Percentiles rank a stretch among this genome's conserved stretches.
Evolutionary conservation across 30 jellyfish, hydroid and myxozoan species (phyloP).

Genomic region (Aurelia coerulea): DNA sequence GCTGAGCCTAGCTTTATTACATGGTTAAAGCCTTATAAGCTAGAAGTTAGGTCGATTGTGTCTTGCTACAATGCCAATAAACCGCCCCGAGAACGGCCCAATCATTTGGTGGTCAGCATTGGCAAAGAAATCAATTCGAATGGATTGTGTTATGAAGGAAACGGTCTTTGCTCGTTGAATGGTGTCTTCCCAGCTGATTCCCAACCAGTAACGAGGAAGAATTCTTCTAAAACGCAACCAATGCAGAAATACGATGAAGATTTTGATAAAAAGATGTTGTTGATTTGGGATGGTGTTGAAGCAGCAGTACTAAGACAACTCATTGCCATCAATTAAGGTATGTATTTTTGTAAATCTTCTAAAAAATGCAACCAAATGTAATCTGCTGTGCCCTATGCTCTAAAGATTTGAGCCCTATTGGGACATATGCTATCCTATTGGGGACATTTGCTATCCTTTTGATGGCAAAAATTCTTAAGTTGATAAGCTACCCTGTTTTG

Average conservation of each 20-base stretch:
- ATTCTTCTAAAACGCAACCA: not conserved
- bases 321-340: conserved; percentile 8
- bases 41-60: conserved; percentile 63
- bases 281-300: conserved; percentile 53
- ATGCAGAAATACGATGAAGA: not conserved
- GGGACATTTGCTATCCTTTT: no score
- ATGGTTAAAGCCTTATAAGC: conserved; percentile 77
- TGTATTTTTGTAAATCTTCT: not conserved
- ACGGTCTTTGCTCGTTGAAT: conserved; percentile 52
- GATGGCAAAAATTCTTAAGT: no score
- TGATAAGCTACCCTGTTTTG: no score
- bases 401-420: no score
- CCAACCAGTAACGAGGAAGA: not conserved
- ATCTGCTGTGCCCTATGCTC: not conserved
- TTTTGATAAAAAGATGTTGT: conserved; percentile 37
- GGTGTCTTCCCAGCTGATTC: conserved; percentile 49
- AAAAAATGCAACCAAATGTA: not conserved
- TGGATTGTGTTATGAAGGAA: conserved; percentile 19
- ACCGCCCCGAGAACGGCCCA: not conserved
- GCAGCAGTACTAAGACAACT: conserved; percentile 42
- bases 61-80: conserved; percentile 20
- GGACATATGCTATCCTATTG: no score
- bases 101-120: conserved; percentile 64
- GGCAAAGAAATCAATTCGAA: conserved; percentile 76
- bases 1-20: conserved; percentile 34